Conservation (phyloP, 92 coral and sea anemone species). For the Parazoanthus atlanticus region DNA sequence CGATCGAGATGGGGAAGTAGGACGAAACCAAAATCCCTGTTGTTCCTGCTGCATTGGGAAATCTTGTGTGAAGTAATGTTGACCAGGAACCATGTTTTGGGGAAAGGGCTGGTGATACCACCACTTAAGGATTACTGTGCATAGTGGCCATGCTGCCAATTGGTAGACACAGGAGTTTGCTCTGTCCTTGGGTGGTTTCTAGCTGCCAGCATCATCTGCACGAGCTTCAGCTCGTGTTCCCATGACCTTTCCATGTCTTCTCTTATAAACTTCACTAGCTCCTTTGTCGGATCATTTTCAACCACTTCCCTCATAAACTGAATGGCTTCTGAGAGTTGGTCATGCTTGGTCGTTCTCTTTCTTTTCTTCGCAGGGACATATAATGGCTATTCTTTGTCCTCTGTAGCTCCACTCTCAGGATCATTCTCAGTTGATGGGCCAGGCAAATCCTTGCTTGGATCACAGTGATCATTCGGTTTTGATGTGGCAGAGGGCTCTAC, state of each 20-base stretch:
- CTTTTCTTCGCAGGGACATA: conserved; percentile 37
- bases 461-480: conserved; percentile 42
- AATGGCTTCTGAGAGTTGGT: conserved; percentile 33
- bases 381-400: conserved; percentile 26
- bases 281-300: conserved; percentile 41
- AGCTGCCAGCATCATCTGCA: conserved; percentile 43
- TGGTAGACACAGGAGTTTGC: conserved; percentile 20
- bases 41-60: conserved; percentile 25
- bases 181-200: conserved; percentile 31
- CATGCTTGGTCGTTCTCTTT: conserved; percentile 18
- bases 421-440: conserved; percentile 43
- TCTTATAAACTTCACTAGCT: conserved; percentile 23
- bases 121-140: conserved; percentile 30
- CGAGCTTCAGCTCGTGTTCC: conserved; percentile 44
- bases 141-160: conserved; percentile 25
- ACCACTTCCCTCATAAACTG: conserved; percentile 28
- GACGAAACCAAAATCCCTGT: conserved; percentile 39
- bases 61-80: conserved; percentile 24
- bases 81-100: conserved; percentile 19
- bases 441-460: conserved; percentile 30
- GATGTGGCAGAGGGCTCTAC: conserved; percentile 58
- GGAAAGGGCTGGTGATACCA: conserved; percentile 26
- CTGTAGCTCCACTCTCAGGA: neutral
- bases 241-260: conserved; percentile 52
- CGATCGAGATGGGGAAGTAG: conserved; percentile 29